Evolutionary conservation across 2,113 vertebrate species (phyloP).

Genomic region (Numida meleagris): DNA sequence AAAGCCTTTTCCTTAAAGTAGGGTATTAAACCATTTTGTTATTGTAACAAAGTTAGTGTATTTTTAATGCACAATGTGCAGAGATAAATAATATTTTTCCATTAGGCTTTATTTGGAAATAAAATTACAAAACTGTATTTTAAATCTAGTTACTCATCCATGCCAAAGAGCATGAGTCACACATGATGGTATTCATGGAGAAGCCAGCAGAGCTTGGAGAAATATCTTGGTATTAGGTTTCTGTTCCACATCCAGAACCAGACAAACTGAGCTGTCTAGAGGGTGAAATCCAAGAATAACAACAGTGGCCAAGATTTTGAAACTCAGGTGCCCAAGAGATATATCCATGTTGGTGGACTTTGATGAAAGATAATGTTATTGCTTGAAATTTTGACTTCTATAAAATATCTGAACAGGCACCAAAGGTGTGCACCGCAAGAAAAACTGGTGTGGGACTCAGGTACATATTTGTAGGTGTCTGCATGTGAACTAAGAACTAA

Average conservation of each 20-base stretch:
- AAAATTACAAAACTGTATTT: constrained; percentile 32
- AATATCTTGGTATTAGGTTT: constrained; percentile 47
- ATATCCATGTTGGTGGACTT: background rate
- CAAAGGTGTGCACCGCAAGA: background rate
- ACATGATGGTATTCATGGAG: constrained; percentile 19
- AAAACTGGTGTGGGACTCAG: background rate
- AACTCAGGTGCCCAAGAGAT: background rate
- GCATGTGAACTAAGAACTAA: background rate
- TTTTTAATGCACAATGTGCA: background rate
- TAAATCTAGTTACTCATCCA: constrained; percentile 20
- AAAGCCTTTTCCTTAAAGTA: background rate
- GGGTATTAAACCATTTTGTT: background rate
- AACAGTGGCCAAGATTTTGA: background rate
- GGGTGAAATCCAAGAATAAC: constrained; percentile 31
- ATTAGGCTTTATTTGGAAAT: constrained; percentile 17
- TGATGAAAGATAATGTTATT: background rate
- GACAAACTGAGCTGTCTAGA: constrained; percentile 21
- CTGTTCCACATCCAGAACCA: constrained; percentile 48
- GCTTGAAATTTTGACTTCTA: background rate
- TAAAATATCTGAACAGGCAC: background rate
- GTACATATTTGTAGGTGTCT: background rate
- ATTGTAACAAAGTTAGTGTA: background rate
- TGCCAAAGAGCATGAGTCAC: constrained; percentile 62
- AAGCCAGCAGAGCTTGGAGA: constrained; percentile 47
- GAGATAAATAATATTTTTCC: constrained; percentile 35